Evolutionary conservation across 2,797 vertebrate species (phyloP).

Genomic region (Eospalax fontanierii): DNA sequence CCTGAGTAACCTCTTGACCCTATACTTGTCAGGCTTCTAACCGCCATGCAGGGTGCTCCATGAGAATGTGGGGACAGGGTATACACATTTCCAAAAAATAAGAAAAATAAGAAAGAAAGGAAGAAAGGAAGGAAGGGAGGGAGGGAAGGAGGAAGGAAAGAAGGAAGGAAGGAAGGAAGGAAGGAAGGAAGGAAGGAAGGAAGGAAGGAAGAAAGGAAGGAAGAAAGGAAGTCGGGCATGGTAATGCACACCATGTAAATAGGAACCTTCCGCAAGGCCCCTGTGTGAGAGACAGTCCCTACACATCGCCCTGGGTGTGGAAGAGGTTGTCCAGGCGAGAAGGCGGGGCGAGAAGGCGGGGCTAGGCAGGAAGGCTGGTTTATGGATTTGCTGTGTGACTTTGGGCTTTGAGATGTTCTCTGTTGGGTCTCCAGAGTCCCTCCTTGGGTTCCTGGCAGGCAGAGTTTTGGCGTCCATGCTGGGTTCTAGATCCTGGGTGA

Average conservation of each 20-base stretch:
- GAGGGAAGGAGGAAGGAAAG: no score
- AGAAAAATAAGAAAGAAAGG: no score
- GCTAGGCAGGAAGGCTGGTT: neutral
- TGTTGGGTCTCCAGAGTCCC: neutral
- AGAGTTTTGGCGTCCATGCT: neutral
- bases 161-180: no score
- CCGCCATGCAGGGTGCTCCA: neutral
- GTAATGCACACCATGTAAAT: no score
- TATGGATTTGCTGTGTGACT: neutral
- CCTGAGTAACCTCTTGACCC: neutral
- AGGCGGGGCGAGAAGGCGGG: neutral
- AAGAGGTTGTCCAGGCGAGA: neutral
- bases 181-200: no score
- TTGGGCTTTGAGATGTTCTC: rapidly evolving
- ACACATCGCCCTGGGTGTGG: no score
- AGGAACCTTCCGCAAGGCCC: no score
- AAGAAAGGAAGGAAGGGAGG: no score
- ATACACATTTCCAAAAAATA: no score
- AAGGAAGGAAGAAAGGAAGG: no score
- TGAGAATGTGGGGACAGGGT: neutral
- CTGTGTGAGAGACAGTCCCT: no score
- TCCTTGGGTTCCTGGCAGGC: neutral
- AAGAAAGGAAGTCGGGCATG: no score
- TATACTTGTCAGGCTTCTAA: neutral
- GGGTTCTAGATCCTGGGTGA: neutral